Percentiles rank a stretch among this genome's conserved stretches.
Evolutionary conservation across 2,797 vertebrate genomes (phyloP).

Genomic region (Sitta carolinensis): DNA sequence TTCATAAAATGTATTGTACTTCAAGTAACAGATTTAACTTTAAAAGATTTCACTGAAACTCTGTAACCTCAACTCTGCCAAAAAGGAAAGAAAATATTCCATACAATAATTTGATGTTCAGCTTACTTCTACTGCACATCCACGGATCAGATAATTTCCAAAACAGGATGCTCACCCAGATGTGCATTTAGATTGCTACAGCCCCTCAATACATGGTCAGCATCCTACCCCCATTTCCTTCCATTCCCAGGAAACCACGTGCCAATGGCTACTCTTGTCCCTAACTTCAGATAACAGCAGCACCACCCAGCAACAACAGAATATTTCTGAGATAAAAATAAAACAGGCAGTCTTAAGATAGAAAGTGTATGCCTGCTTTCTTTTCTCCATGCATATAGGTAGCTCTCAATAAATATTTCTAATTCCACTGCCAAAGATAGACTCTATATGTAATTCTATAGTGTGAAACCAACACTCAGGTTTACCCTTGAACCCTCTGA

Average conservation of each 20-base stretch:
- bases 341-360: constrained; percentile 16
- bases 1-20: background rate
- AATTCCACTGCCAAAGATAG: constrained; percentile 45
- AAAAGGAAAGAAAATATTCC: background rate
- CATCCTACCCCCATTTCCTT: constrained; percentile 52
- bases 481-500: background rate
- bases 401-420: constrained; percentile 4
- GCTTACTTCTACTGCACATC: background rate
- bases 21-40: background rate
- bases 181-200: background rate
- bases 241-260: constrained; percentile 45
- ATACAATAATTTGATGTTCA: background rate
- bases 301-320: constrained; percentile 61
- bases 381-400: constrained; percentile 17
- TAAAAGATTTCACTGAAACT: background rate
- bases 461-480: background rate
- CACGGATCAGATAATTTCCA: background rate
- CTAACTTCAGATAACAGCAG: constrained; percentile 19
- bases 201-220: background rate
- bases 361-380: constrained; percentile 33
- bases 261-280: constrained; percentile 21
- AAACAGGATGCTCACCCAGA: constrained; percentile 16
- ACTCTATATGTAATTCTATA: constrained; percentile 14
- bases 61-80: background rate
- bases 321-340: constrained; percentile 56